A percentile compares a stretch with the other conserved stretches of the same genome.
Evolutionary conservation across 1,140 invertebrate species (phyloP).

Genomic region (Amphibalanus amphitrite): DNA sequence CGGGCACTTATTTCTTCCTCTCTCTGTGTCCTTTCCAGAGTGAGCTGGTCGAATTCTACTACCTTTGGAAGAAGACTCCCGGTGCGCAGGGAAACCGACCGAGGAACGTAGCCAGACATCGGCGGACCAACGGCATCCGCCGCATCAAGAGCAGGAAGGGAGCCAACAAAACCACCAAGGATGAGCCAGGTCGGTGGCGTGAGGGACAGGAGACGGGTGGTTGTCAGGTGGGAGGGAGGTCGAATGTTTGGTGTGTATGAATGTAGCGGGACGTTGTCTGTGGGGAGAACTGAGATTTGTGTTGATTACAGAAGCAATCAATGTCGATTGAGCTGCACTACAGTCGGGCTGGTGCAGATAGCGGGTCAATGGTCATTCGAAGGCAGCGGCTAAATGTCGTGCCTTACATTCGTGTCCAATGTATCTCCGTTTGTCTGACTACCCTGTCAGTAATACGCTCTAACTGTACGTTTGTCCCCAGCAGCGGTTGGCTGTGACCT

Average conservation of each 20-base stretch:
- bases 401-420: not conserved
- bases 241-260: not conserved
- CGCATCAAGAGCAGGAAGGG: not conserved
- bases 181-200: not conserved
- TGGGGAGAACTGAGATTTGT: not conserved
- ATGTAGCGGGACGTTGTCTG: not conserved
- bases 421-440: not conserved
- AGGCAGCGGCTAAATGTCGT: not conserved
- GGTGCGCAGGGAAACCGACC: slow-evolving; percentile 82
- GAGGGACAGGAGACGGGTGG: not conserved
- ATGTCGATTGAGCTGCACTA: not conserved
- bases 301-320: not conserved
- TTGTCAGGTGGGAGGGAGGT: not conserved
- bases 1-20: too few relatives aligned
- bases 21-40: slow-evolving; percentile 36
- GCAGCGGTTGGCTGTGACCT: slow-evolving; percentile 29
- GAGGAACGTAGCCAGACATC: slow-evolving; percentile 55
- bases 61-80: slow-evolving; percentile 99
- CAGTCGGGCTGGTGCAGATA: not conserved
- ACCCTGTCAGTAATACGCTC: not conserved
- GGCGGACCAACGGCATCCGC: slow-evolving; percentile 24
- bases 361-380: not conserved
- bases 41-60: too few relatives aligned
- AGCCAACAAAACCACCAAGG: not conserved
- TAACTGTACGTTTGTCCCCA: not conserved